Conservation (phyloP, 2,113 vertebrate species). For the Pelecanus crispus region DNA sequence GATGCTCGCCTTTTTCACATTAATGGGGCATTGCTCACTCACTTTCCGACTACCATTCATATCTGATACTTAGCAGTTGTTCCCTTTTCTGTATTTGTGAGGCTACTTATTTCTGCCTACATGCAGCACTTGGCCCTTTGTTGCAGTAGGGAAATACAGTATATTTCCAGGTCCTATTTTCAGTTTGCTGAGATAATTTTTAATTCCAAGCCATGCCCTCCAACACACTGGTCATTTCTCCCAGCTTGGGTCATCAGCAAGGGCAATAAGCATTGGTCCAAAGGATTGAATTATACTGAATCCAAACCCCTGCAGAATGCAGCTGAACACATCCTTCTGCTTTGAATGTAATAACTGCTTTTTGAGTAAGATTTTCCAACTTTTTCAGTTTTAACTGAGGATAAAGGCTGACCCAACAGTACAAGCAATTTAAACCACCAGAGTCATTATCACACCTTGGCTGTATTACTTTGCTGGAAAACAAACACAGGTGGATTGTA, state of each 20-base stretch:
- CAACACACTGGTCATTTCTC: background rate
- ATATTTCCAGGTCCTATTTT: background rate
- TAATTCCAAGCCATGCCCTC: background rate
- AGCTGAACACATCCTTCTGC: background rate
- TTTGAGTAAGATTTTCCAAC: background rate
- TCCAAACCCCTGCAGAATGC: background rate
- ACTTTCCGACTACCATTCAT: rapidly evolving
- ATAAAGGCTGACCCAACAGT: background rate
- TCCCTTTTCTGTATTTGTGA: background rate
- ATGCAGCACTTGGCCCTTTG: background rate
- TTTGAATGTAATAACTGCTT: background rate
- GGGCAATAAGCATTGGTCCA: background rate
- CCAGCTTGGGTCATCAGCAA: background rate
- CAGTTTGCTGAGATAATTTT: background rate
- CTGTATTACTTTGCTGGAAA: background rate
- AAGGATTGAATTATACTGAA: background rate
- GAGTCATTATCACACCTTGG: background rate
- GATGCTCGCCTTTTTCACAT: background rate
- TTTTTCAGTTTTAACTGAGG: background rate
- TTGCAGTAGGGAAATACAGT: background rate
- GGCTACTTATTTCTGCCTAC: background rate
- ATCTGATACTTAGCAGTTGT: background rate
- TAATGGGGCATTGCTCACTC: background rate
- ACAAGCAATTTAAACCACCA: background rate
- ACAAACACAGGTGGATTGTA: background rate